Percentiles rank a stretch among this genome's conserved stretches.
These are phyloP conservation scores for Anas platyrhynchos DNA, from an alignment of 2,113 vertebrate genomes.

Conservation along the genomic window DNA sequence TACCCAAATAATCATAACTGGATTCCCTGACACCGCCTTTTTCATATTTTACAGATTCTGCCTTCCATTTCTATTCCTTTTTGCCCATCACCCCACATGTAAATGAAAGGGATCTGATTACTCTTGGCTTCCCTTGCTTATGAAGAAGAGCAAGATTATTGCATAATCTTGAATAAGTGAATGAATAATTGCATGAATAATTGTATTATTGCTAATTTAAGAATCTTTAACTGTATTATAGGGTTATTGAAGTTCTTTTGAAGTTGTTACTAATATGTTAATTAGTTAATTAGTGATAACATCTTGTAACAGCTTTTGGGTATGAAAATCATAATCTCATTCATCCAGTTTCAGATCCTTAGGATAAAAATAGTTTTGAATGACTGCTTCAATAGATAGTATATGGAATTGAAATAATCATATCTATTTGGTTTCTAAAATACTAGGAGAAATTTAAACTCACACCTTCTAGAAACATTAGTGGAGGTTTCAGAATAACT, in stretches of 20 bases:
- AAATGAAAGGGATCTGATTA: background rate
- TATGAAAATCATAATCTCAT: background rate
- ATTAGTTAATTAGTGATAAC: background rate
- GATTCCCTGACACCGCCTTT: background rate
- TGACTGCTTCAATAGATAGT: background rate
- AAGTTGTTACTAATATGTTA: background rate
- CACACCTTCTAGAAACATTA: background rate
- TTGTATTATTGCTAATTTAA: background rate
- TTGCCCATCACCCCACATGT: background rate
- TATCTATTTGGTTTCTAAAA: background rate
- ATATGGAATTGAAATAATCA: background rate
- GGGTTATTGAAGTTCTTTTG: background rate
- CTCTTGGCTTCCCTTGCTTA: background rate
- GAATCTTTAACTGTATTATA: background rate
- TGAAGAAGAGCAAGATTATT: background rate
- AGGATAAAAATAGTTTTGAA: background rate
- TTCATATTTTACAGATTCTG: background rate
- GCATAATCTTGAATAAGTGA: too few relatives aligned
- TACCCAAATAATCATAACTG: fast-evolving
- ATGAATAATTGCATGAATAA: too few relatives aligned
- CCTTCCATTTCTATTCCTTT: background rate
- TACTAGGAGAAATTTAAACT: background rate
- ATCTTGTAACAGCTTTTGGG: background rate
- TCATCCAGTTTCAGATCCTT: background rate
- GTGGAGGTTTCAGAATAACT: background rate